These are phyloP conservation scores for Alethe diademata DNA, from an alignment of 2,113 vertebrate genomes.

Conservation along the genomic window DNA sequence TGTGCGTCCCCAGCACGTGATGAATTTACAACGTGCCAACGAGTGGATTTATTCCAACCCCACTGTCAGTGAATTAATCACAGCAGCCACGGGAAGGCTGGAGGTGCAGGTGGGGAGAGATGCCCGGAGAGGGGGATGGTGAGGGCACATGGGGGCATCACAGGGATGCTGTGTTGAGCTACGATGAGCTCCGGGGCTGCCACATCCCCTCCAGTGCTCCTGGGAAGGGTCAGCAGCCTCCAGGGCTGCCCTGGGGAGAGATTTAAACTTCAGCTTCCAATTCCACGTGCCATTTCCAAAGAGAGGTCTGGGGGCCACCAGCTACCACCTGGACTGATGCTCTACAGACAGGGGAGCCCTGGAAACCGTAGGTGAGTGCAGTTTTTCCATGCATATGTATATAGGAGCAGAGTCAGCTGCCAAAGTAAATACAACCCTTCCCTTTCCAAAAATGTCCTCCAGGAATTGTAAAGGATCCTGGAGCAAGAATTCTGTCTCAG, in stretches of 20 bases:
- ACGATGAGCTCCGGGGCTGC: fast-evolving
- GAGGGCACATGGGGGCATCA: background rate
- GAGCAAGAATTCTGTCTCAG: constrained; percentile 38
- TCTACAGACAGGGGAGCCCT: background rate
- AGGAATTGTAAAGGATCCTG: constrained; percentile 63
- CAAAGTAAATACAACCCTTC: constrained; percentile 68
- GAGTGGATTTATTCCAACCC: constrained; percentile 46
- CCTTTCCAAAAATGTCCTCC: constrained; percentile 65
- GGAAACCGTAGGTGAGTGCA: constrained; percentile 38
- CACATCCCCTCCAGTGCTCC: background rate
- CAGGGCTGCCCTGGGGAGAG: background rate
- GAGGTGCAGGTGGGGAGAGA: background rate
- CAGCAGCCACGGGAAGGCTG: background rate
- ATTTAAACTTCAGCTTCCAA: background rate
- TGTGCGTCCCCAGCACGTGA: background rate
- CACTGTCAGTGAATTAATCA: background rate
- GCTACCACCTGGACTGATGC: constrained; percentile 42
- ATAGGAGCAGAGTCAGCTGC: constrained; percentile 28
- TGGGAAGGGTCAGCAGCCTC: background rate
- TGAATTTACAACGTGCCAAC: constrained; percentile 58
- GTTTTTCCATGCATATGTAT: constrained; percentile 51
- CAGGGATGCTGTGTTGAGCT: background rate
- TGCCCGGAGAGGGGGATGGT: fast-evolving
- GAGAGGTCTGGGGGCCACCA: background rate
- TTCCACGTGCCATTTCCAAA: background rate